Conservation (phyloP, 2,888 invertebrate species). For the Capitulum mitella region DNA sequence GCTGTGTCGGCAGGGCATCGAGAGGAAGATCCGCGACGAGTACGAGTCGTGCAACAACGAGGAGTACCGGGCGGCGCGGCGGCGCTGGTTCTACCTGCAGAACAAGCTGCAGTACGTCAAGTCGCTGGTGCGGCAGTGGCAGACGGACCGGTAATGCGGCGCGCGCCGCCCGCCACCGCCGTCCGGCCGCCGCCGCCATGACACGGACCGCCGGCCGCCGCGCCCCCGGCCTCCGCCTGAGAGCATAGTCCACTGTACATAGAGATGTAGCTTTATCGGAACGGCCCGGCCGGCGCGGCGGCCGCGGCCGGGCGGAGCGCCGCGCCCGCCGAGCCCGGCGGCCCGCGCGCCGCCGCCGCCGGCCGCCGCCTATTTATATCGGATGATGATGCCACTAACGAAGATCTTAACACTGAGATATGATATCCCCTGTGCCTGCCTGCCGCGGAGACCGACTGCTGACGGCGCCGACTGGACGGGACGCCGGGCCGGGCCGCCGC, state of each 20-base stretch:
- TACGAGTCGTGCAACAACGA: constrained; percentile 22
- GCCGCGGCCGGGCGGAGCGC: not conserved
- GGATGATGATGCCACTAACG: not conserved
- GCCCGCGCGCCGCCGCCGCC: not conserved
- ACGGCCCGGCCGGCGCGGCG: not conserved
- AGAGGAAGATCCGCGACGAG: constrained; percentile 1
- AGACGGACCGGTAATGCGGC: not conserved
- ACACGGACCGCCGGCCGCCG: not conserved
- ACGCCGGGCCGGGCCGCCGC: not conserved
- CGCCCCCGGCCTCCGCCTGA: not conserved
- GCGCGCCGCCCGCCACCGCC: not conserved
- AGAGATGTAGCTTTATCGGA: constrained; percentile 7
- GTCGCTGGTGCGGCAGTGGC: constrained; percentile 17
- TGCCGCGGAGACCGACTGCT: not conserved
- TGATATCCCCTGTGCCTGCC: not conserved
- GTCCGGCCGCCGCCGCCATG: not conserved
- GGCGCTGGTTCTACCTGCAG: constrained; percentile 26
- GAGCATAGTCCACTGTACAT: constrained; percentile 1
- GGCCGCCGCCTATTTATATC: not conserved
- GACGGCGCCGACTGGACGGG: not conserved
- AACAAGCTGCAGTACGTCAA: constrained; percentile 26
- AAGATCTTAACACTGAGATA: constrained; percentile 8
- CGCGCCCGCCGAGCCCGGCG: not conserved
- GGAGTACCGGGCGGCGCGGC: not conserved
- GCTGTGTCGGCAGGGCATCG: not conserved